Evolutionary conservation across 2,113 vertebrate species (phyloP).

Genomic region (Phalacrocorax carbo): DNA sequence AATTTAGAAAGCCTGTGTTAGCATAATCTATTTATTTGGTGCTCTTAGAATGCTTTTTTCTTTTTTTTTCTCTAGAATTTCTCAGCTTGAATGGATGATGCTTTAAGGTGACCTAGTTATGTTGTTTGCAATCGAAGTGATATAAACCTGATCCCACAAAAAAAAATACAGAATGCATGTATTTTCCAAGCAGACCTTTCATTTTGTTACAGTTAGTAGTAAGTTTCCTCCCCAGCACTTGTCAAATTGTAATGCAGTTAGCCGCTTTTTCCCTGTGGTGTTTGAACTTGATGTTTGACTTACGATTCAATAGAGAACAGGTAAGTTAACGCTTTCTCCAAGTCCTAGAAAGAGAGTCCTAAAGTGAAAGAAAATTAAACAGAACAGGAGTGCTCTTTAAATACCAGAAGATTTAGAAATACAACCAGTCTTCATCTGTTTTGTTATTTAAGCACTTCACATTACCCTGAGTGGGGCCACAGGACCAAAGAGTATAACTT

Average conservation of each 20-base stretch:
- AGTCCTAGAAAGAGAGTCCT: background rate
- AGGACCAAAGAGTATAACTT: background rate
- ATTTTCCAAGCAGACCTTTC: background rate
- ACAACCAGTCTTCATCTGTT: background rate
- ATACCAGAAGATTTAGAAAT: background rate
- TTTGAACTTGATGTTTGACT: background rate
- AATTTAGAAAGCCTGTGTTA: constrained; percentile 3
- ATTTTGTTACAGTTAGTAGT: background rate
- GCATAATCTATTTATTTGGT: background rate
- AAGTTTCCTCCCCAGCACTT: background rate
- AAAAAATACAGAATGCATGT: background rate
- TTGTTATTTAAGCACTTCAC: background rate
- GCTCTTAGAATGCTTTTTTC: background rate
- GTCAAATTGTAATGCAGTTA: background rate
- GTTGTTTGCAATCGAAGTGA: background rate
- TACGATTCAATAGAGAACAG: background rate
- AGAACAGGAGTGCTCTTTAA: background rate
- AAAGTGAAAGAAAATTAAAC: background rate
- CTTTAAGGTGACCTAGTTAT: background rate
- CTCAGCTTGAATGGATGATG: background rate
- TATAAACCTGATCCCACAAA: background rate
- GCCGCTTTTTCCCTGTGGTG: background rate
- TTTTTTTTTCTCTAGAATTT: background rate
- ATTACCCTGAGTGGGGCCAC: background rate
- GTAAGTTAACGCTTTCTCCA: background rate